Evolutionary conservation across 1,140 invertebrate species (phyloP).

Genomic region (Triops cancriformis): DNA sequence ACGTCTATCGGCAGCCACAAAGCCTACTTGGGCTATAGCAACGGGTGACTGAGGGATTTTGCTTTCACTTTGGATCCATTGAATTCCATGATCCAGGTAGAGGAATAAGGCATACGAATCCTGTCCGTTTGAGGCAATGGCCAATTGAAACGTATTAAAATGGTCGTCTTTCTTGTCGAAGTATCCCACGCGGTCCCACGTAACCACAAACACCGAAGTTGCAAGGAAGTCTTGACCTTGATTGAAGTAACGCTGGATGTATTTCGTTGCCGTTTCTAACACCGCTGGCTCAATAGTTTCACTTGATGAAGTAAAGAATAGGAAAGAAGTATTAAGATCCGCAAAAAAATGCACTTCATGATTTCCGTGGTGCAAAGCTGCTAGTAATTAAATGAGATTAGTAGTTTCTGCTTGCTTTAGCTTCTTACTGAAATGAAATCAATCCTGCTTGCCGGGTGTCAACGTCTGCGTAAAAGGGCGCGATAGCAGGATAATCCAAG

Average conservation of each 20-base stretch:
- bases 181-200: slow-evolving; percentile 64
- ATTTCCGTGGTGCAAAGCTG: too few species aligned
- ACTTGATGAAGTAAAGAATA: too few species aligned
- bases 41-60: slow-evolving; percentile 59
- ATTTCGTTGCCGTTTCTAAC: slow-evolving; percentile 54
- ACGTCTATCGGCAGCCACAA: slow-evolving; percentile 69
- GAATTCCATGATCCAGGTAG: slow-evolving; percentile 76
- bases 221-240: slow-evolving; percentile 57
- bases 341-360: too few species aligned
- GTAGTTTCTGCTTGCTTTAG: background rate
- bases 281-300: slow-evolving; percentile 58
- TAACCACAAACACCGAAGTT: slow-evolving; percentile 57
- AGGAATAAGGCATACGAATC: slow-evolving; percentile 75
- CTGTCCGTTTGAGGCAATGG: slow-evolving; percentile 67
- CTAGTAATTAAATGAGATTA: too few species aligned
- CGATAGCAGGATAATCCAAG: slow-evolving; percentile 77
- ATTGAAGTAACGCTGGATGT: slow-evolving; percentile 60
- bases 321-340: too few species aligned
- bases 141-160: slow-evolving; percentile 73
- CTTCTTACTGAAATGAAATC: slow-evolving; percentile 59
- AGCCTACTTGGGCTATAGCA: slow-evolving; percentile 75
- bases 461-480: slow-evolving; percentile 83
- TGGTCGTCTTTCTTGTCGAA: slow-evolving; percentile 49
- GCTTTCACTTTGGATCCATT: slow-evolving; percentile 73
- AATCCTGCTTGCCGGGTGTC: slow-evolving; percentile 65